A percentile compares a stretch with the other conserved stretches of the same genome.
Evolutionary conservation across 2,113 vertebrate genomes (phyloP).

Genomic region (Colaptes auratus): DNA sequence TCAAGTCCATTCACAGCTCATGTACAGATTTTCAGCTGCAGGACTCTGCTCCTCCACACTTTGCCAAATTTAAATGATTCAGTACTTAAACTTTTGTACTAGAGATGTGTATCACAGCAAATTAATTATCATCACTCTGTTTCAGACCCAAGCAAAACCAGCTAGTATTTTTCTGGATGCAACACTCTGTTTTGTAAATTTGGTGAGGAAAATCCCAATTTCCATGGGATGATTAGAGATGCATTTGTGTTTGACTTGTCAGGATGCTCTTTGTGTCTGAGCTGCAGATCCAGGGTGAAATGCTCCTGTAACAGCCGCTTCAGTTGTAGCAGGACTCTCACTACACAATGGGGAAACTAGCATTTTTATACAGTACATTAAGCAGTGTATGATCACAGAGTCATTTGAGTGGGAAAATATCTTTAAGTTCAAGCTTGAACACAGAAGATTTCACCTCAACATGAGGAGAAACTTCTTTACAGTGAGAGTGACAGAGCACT

Average conservation of each 20-base stretch:
- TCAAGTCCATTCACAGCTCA: not conserved
- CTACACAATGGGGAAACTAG: accelerated
- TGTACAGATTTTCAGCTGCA: accelerated
- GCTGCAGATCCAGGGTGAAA: not conserved
- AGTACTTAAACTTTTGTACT: not conserved
- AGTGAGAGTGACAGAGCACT: too few relatives aligned
- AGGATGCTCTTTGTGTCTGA: not conserved
- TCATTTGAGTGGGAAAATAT: not conserved
- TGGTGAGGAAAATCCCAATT: not conserved
- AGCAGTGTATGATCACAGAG: not conserved
- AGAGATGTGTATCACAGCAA: not conserved
- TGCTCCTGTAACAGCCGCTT: not conserved
- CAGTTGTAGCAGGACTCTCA: accelerated
- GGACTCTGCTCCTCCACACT: not conserved
- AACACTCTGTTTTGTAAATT: not conserved
- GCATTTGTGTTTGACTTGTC: not conserved
- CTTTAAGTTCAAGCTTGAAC: not conserved
- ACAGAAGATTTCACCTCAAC: too few relatives aligned
- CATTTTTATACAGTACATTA: not conserved
- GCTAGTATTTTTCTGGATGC: not conserved
- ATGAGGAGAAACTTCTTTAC: too few relatives aligned
- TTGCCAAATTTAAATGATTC: not conserved
- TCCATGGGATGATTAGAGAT: not conserved
- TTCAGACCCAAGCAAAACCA: not conserved
- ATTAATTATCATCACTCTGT: not conserved